Conservation (phyloP, 1,140 invertebrate genomes). For the Galleria mellonella region DNA sequence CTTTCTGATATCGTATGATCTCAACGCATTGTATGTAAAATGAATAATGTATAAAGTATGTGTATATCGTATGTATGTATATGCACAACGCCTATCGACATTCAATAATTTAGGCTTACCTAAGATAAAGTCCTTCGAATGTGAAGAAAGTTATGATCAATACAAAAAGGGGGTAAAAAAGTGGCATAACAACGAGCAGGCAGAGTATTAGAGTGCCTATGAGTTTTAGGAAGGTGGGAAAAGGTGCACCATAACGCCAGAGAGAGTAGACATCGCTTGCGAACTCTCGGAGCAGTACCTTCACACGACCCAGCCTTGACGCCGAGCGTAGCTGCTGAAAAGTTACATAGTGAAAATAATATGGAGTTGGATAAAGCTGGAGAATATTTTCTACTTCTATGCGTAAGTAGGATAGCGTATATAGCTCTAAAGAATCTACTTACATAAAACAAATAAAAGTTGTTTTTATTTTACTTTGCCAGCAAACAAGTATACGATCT, state of each 20-base stretch:
- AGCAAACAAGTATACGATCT: too few species aligned
- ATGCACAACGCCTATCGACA: too few species aligned
- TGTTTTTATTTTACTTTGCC: too few species aligned
- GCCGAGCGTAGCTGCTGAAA: slow-evolving; percentile 43
- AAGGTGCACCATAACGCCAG: slow-evolving; percentile 59
- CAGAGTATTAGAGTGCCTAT: slow-evolving; percentile 49
- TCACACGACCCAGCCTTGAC: slow-evolving; percentile 31
- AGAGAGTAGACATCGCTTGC: slow-evolving; percentile 38
- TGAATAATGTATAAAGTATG: too few species aligned
- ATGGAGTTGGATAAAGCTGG: not conserved
- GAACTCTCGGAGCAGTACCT: slow-evolving; percentile 38
- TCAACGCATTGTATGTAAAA: too few species aligned
- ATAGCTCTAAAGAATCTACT: too few species aligned
- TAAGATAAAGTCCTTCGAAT: slow-evolving; percentile 47
- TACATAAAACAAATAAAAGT: too few species aligned
- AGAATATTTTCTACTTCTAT: too few species aligned
- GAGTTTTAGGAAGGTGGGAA: slow-evolving; percentile 66
- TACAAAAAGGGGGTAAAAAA: slow-evolving; percentile 53
- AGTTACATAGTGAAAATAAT: slow-evolving; percentile 6
- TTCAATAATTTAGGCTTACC: slow-evolving; percentile 21
- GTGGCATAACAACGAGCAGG: slow-evolving; percentile 45
- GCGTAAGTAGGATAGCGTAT: too few species aligned
- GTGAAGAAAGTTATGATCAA: slow-evolving; percentile 44
- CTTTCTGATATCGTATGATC: too few species aligned
- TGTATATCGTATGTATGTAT: too few species aligned